Base-by-base conservation (phyloP, 2,888 invertebrate species). In the Ferrisia virgata region DNA sequence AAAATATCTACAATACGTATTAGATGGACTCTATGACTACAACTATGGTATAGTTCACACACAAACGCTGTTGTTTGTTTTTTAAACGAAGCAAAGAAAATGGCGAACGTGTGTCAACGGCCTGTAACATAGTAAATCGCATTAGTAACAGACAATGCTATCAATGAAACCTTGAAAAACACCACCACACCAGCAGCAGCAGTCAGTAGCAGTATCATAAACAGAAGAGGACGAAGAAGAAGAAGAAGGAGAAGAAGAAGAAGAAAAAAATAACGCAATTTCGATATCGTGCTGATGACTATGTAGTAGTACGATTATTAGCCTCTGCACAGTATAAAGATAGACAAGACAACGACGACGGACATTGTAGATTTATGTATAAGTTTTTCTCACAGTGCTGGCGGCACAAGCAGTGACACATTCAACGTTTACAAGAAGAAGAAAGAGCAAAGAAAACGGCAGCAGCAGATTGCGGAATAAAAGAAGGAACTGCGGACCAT, bases 51-150 rank as follows among this genome's bases (percentile, higher is more conserved):
- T 47, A 47, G 13, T 28, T 64, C 25, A 64, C 64, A 28, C 64
- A 64, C 64, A 28, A 64, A 15, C 36, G n/a, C 33, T 81, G 81
- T 72, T 81, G 81, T 81, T 81, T 81, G 81, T 81, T 81, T 81
- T 81, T 36, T 11, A 58, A 81, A 81, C 64, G 81, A 81, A 81
- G 81, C 81, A 81, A 81, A 81, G 81, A 81, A 81, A 81, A 81
- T 81, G 81, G 81, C 81, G 81, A 58, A 81, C 81, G 81, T 81
- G 81, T 81, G 81, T 81, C 81, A 81, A 81, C 81, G 81, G 81
- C 81, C 81, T 81, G 53, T 43, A 81, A 58, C 47, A 64, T 81
- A 53, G 53, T 80, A 47, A 81, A 47, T 81, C 81, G 47, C 81
- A 81, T 81, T 81, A 28, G 58, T 33, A 81, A 53, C 36, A 81